Conservation (phyloP, 1,140 invertebrate genomes). For the Theocolax elegans region DNA sequence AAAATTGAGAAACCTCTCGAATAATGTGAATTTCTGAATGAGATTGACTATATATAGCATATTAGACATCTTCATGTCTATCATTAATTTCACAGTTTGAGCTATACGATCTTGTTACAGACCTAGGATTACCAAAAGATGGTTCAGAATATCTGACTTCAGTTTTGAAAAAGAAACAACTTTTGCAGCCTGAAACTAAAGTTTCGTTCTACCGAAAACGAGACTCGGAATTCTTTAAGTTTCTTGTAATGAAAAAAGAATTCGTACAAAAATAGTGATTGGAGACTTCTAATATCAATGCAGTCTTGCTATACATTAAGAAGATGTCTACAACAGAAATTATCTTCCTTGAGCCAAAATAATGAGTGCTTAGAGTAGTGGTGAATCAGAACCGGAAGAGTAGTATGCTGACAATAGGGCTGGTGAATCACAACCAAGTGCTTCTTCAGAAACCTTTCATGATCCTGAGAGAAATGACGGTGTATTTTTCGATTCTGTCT, state of each 20-base stretch:
- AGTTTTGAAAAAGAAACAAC: slow-evolving; percentile 42
- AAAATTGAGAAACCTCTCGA: slow-evolving; percentile 15
- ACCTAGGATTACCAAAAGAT: slow-evolving; percentile 50
- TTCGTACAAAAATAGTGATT: too few relatives aligned
- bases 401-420: too few relatives aligned
- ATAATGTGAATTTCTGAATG: background rate
- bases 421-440: too few relatives aligned
- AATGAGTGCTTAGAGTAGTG: too few relatives aligned
- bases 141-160: slow-evolving; percentile 48
- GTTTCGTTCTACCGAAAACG: slow-evolving; percentile 44
- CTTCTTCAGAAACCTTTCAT: too few relatives aligned
- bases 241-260: slow-evolving; percentile 42
- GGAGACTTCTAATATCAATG: too few relatives aligned
- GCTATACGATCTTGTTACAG: slow-evolving; percentile 53
- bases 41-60: background rate
- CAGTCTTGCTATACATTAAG: too few relatives aligned
- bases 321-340: too few relatives aligned
- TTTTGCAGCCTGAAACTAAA: slow-evolving; percentile 7
- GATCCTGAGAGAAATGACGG: too few relatives aligned
- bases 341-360: too few relatives aligned
- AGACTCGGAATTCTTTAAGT: slow-evolving; percentile 11
- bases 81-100: slow-evolving; percentile 42
- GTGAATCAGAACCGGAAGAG: too few relatives aligned
- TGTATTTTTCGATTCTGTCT: too few relatives aligned
- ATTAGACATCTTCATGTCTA: slow-evolving; percentile 12